Conservation (phyloP, 2,888 invertebrate species). For the Ophioninae sp. region DNA sequence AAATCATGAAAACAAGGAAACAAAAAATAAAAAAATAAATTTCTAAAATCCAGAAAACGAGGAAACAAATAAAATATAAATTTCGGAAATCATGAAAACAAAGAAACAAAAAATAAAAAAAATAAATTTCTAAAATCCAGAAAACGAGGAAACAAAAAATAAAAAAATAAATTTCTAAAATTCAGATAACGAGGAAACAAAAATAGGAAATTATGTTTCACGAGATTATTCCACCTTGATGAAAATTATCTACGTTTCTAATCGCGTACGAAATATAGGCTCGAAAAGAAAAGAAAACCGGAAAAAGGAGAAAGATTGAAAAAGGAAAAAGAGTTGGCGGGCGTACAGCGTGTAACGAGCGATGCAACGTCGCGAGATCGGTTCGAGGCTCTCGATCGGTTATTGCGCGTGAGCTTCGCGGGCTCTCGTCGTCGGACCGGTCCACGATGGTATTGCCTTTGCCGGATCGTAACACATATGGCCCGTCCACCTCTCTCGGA, state of each 20-base stretch:
- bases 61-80: too few relatives aligned
- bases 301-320: conserved; percentile 4
- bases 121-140: too few relatives aligned
- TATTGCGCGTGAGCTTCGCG: not conserved
- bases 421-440: conserved; percentile 74
- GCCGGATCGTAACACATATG: conserved; percentile 48
- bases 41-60: too few relatives aligned
- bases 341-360: conserved; percentile 26
- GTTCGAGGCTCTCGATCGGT: conserved; percentile 35
- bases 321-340: conserved; percentile 1
- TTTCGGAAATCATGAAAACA: too few relatives aligned
- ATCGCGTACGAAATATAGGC: conserved; percentile 21
- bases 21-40: too few relatives aligned
- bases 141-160: too few relatives aligned
- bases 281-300: not conserved
- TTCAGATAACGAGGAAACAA: too few relatives aligned
- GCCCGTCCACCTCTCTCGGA: not conserved
- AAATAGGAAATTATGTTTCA: too few relatives aligned
- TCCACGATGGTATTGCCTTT: conserved; percentile 66
- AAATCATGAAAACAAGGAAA: too few relatives aligned
- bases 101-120: too few relatives aligned
- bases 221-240: too few relatives aligned
- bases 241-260: conserved; percentile 49
- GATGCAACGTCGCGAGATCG: conserved; percentile 54
- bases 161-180: too few relatives aligned